phyloP scores from a whole-genome alignment of 2,113 vertebrate species.

The Apaloderma vittatum region DNA sequence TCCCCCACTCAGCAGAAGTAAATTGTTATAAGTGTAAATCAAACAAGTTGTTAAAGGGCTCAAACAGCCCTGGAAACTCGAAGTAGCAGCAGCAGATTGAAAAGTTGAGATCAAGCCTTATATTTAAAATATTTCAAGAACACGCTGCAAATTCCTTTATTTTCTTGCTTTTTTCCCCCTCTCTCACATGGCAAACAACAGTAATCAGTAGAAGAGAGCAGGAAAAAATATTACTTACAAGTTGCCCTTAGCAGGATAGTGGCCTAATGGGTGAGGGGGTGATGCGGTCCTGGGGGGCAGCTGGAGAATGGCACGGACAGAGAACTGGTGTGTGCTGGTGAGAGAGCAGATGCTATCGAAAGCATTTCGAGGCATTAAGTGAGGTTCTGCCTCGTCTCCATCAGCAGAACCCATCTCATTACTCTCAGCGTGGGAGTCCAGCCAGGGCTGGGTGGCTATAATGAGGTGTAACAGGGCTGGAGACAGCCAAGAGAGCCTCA shows the following conservation, averaged over 20 bases:
- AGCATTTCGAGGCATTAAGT: conserved; percentile 1
- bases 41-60: conserved; percentile 52
- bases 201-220: neutral
- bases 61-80: conserved; percentile 39
- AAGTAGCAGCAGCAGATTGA: conserved; percentile 8
- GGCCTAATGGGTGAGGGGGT: neutral
- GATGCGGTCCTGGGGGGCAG: neutral
- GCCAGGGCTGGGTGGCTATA: neutral
- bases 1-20: neutral
- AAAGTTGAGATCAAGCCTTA: neutral
- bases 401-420: neutral
- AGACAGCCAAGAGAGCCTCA: neutral
- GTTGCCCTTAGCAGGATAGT: neutral
- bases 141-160: neutral
- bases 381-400: neutral
- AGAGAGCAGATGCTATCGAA: neutral
- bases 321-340: neutral
- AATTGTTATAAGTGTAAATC: conserved; percentile 50
- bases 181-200: neutral
- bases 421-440: neutral
- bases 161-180: neutral
- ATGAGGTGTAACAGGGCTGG: neutral
- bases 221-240: conserved; percentile 28
- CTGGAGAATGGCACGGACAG: neutral
- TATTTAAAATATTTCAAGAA: conserved; percentile 20